Base-by-base conservation (phyloP, 2,113 vertebrate genomes). In the Euleptes europaea region DNA sequence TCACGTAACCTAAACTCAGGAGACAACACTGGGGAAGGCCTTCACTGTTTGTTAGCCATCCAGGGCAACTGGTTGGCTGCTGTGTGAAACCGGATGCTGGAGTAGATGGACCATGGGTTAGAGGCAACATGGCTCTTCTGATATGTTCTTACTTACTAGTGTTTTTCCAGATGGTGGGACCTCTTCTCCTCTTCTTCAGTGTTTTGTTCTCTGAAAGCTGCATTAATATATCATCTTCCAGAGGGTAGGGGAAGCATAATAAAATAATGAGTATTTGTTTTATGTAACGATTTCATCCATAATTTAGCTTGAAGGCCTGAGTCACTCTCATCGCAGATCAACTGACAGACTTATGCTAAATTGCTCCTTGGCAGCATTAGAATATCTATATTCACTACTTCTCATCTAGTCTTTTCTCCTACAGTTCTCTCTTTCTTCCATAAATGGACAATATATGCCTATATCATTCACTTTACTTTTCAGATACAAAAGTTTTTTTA, bases 361-460 rank as follows among this genome's bases (percentile, higher is more conserved):
- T 5, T 57, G 23, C 57, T 86, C 12, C 86, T 82, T 89, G 17
- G 67, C 67, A 87, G 54, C 44, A 44, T n/a, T 77, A 44, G 80
- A 80, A 71, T 42, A 81, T 40, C 66, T 49, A 47, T 87, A 73
- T 44, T 49, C 9, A 87, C 8, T 67, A 81, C 70, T 63, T 57
- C 2, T 65, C 33, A 14, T 69, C n/a, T 35, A 78, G 21, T 35
- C 21, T 6, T 33, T 74, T 74, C 71, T 44, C 31, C 71, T 83
- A n/a, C 26, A 57, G 28, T 38, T 60, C 21, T 38, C 14, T 38
- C n/a, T 63, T 54, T 51, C 5, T 23, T 33, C 17, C 21, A 23
- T 38, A 83, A 47, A 60, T 26, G 44, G 17, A 80, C 31, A 80
- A 26, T 28, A 78, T 51, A 17, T 8, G 57, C 23, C 63, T 33